Conservation (phyloP, 2,888 invertebrate genomes). For the Autographa pulchrina region DNA sequence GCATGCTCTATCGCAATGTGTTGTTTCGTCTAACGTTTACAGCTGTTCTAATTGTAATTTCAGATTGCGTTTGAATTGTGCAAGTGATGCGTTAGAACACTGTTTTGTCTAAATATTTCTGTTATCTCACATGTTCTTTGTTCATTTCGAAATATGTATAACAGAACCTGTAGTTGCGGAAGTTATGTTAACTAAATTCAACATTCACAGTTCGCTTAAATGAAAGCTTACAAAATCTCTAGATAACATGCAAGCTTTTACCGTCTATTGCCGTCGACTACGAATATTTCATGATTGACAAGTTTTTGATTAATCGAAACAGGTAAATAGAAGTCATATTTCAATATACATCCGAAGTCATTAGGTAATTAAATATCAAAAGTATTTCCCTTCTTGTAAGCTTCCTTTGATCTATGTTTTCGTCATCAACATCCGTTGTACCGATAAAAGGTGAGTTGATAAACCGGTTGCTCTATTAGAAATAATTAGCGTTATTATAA, state of each 20-base stretch:
- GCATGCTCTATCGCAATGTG: conserved; percentile 61
- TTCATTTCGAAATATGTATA: neutral
- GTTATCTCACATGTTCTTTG: conserved; percentile 3
- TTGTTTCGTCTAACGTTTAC: conserved; percentile 63
- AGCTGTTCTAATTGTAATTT: conserved; percentile 52
- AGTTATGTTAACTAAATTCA: conserved; percentile 1
- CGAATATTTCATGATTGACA: conserved; percentile 10
- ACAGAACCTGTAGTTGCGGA: neutral
- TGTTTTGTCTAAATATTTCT: neutral
- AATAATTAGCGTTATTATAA: conserved; percentile 17
- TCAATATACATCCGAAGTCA: conserved; percentile 21
- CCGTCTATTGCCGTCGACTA: neutral
- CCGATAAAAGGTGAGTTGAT: conserved; percentile 36
- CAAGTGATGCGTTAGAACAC: conserved; percentile 14
- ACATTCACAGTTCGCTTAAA: neutral
- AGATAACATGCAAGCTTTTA: neutral
- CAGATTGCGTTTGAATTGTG: conserved; percentile 38
- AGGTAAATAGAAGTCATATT: conserved; percentile 20
- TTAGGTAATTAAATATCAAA: conserved; percentile 25
- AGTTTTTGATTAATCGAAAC: conserved; percentile 24
- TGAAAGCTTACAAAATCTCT: neutral
- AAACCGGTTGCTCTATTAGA: conserved; percentile 38
- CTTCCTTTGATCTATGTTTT: conserved; percentile 42
- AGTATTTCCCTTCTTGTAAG: conserved; percentile 41
- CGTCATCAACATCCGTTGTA: conserved; percentile 24